Conservation (phyloP, 2,797 vertebrate species). For the Xiphorhynchus erythropygius region DNA sequence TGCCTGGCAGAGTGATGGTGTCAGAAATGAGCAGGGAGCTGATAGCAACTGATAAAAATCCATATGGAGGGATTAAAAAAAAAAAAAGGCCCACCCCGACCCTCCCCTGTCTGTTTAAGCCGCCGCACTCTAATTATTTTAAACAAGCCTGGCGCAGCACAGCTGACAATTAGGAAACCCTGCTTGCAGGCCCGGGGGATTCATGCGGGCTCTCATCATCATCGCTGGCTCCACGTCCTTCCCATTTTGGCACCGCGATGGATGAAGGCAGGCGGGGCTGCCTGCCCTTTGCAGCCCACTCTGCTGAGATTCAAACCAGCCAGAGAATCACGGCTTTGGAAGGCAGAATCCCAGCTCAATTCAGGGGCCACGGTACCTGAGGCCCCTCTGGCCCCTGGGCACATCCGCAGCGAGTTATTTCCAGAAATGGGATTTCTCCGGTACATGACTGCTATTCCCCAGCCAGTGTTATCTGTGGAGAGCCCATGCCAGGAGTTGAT, state of each 20-base stretch:
- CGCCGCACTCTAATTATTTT: constrained; percentile 81
- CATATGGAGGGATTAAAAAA: constrained; percentile 47
- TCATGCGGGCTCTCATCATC: constrained; percentile 71
- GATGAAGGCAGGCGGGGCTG: constrained; percentile 70
- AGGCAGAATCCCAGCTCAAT: constrained; percentile 44
- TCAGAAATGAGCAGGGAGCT: constrained; percentile 77
- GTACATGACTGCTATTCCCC: neutral
- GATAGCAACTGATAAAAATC: constrained; percentile 76
- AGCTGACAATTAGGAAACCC: constrained; percentile 81
- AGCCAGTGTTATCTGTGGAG: neutral
- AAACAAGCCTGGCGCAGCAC: constrained; percentile 77
- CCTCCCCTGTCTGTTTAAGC: constrained; percentile 53
- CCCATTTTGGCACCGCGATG: constrained; percentile 46
- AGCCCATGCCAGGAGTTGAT: neutral
- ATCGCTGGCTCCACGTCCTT: constrained; percentile 65
- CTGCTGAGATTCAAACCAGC: constrained; percentile 59
- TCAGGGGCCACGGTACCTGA: neutral
- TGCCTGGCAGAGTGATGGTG: constrained; percentile 76
- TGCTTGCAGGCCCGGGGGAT: constrained; percentile 74
- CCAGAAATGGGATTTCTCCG: neutral
- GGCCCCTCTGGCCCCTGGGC: neutral
- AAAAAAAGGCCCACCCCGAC: neutral
- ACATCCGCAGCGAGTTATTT: rapidly evolving
- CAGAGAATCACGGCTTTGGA: constrained; percentile 45
- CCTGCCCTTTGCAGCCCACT: constrained; percentile 55